phyloP scores from a whole-genome alignment of 2,797 vertebrate genomes.

The Crocodylus rhombifer region DNA sequence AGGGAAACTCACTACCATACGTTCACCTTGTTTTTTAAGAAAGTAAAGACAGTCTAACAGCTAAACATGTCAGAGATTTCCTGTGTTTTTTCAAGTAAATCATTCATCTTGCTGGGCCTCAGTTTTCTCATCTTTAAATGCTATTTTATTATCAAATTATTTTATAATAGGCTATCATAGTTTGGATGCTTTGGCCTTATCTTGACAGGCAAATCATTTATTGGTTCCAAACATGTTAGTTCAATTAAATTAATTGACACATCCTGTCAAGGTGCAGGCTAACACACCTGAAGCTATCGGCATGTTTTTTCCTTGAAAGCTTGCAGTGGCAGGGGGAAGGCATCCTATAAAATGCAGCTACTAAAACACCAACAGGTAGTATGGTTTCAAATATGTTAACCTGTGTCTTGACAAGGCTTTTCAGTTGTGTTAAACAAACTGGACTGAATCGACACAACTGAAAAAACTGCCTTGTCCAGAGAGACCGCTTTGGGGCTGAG shows the following conservation, averaged over 20 bases:
- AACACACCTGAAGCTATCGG: not conserved
- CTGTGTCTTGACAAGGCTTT: no score
- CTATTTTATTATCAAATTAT: not conserved
- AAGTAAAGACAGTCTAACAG: not conserved
- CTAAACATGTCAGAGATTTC: not conserved
- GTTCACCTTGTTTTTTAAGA: no score
- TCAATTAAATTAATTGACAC: not conserved
- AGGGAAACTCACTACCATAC: not conserved
- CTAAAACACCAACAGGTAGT: not conserved
- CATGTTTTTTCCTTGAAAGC: not conserved
- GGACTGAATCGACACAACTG: no score
- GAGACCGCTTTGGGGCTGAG: no score
- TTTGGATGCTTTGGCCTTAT: not conserved
- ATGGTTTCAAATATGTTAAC: not conserved
- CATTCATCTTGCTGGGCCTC: not conserved
- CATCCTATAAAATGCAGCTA: not conserved
- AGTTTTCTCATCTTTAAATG: not conserved
- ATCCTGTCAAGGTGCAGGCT: not conserved
- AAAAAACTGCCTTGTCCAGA: no score
- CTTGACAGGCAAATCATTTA: not conserved
- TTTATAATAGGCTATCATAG: not conserved
- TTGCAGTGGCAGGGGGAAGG: not conserved
- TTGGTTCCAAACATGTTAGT: not conserved
- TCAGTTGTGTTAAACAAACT: no score
- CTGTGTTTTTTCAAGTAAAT: not conserved